Percentiles rank a stretch among this genome's conserved stretches.
Evolutionary conservation across 2,113 vertebrate species (phyloP).

Genomic region (Odontophorus gujanensis): DNA sequence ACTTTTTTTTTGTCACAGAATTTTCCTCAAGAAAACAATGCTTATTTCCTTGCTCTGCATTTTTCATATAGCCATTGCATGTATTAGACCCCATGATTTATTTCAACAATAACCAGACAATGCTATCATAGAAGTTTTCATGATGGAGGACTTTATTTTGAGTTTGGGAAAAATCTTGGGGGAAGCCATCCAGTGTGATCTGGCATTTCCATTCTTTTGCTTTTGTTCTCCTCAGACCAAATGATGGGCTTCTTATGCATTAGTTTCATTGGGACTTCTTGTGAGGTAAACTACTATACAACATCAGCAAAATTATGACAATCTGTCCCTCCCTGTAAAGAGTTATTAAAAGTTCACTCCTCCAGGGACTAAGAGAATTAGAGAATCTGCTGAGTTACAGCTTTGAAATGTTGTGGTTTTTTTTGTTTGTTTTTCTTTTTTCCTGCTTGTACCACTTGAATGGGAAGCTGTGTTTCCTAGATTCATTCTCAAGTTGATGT

Average conservation of each 20-base stretch:
- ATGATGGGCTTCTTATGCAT: background rate
- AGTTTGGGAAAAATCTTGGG: background rate
- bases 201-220: background rate
- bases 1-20: background rate
- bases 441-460: background rate
- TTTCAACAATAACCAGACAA: background rate
- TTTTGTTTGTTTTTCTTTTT: background rate
- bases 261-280: conserved; percentile 33
- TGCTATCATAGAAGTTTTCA: background rate
- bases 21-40: background rate
- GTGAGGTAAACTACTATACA: conserved; percentile 16
- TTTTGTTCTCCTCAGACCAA: conserved; percentile 12
- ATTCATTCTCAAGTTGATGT: background rate
- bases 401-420: background rate
- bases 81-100: background rate
- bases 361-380: background rate
- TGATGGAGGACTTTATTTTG: background rate
- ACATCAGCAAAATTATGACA: background rate
- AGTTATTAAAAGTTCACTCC: background rate
- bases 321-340: background rate
- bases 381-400: background rate
- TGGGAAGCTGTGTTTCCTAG: background rate
- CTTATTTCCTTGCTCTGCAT: background rate
- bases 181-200: background rate
- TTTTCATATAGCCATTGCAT: background rate